Conservation (phyloP, 2,888 invertebrate genomes). For the Antheraea assamensis region DNA sequence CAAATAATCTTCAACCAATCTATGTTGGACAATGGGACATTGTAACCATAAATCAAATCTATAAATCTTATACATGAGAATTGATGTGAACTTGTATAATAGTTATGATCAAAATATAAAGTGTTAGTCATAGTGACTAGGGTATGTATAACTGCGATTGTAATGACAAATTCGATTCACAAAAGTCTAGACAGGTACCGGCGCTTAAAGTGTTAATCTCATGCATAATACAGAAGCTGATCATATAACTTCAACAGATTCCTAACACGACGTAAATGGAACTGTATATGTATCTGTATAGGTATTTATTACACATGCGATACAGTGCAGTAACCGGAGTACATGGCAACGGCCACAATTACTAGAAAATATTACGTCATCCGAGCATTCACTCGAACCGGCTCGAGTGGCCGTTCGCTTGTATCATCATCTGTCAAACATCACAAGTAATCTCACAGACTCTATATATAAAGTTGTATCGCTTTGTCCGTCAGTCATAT, state of each 20-base stretch:
- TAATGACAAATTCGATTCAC: no score
- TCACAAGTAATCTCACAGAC: constrained; percentile 9
- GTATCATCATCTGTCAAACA: constrained; percentile 29
- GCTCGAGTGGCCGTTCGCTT: constrained; percentile 24
- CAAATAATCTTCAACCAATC: no score
- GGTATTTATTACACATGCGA: background rate
- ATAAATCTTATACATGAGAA: no score
- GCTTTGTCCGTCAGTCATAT: constrained; percentile 1
- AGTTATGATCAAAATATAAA: no score
- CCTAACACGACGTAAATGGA: background rate
- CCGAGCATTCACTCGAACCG: constrained; percentile 40
- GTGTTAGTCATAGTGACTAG: no score
- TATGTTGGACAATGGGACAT: no score
- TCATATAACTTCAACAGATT: constrained; percentile 14
- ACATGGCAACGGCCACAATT: constrained; percentile 40
- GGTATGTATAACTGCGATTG: no score
- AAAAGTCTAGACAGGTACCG: no score
- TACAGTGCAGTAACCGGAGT: constrained; percentile 20
- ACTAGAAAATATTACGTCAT: constrained; percentile 52
- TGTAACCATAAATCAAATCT: no score
- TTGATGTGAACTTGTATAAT: no score
- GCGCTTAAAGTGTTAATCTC: background rate
- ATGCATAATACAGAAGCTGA: background rate
- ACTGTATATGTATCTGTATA: background rate
- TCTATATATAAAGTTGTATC: background rate